These are phyloP conservation scores for Ceratina australensis DNA, from an alignment of 1,140 invertebrate species.

Conservation along the genomic window DNA sequence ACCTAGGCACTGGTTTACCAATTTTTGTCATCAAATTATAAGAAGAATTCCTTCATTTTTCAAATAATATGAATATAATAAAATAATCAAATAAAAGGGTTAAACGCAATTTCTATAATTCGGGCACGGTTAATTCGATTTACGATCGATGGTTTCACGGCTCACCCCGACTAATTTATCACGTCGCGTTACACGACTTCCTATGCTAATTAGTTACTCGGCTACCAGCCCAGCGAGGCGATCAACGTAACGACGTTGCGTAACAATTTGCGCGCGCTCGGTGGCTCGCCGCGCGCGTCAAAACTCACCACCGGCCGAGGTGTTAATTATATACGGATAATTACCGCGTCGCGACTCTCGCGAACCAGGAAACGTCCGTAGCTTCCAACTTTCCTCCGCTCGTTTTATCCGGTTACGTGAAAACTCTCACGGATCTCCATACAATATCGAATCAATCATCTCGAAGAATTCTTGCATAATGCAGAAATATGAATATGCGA, in stretches of 20 bases:
- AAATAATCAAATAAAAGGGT: too few species aligned
- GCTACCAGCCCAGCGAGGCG: conserved; percentile 32
- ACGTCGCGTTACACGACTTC: background rate
- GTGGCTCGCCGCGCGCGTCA: background rate
- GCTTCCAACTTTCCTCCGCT: conserved; percentile 4
- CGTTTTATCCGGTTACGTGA: conserved; percentile 4
- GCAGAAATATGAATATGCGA: background rate
- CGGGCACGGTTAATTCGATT: conserved; percentile 3
- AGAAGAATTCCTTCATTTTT: too few species aligned
- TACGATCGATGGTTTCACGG: conserved; percentile 11
- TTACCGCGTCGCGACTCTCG: conserved; percentile 13
- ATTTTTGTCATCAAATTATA: too few species aligned
- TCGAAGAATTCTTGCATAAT: background rate
- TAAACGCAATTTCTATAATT: too few species aligned
- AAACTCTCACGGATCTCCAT: conserved; percentile 10
- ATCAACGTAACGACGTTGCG: conserved; percentile 50
- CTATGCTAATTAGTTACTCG: conserved; percentile 54
- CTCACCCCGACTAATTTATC: conserved; percentile 3
- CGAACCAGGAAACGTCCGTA: conserved; percentile 13
- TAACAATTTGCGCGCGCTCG: conserved; percentile 44
- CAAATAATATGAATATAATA: too few species aligned
- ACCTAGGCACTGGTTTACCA: too few species aligned
- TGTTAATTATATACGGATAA: conserved; percentile 55
- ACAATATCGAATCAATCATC: conserved; percentile 10
- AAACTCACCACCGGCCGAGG: conserved; percentile 36